Conservation (phyloP, 1,140 invertebrate genomes). For the Pomacea maculata region DNA sequence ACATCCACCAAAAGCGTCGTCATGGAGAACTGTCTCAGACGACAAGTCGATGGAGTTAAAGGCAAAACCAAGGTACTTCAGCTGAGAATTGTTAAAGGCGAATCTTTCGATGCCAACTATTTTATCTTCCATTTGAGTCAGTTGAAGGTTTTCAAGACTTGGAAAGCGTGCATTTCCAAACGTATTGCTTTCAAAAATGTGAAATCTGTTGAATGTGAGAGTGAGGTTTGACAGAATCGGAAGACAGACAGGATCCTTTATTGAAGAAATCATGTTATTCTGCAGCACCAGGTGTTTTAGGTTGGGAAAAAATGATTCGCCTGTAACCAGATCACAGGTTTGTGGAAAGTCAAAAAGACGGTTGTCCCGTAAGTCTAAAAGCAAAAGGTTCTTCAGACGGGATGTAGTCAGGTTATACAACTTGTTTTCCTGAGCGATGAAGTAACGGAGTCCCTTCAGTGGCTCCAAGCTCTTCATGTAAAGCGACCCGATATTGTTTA, state of each 20-base stretch:
- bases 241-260: background rate
- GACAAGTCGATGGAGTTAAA: constrained; percentile 2
- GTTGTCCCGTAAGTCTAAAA: background rate
- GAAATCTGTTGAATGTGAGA: constrained; percentile 2
- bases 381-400: background rate
- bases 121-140: constrained; percentile 8
- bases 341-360: background rate
- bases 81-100: constrained; percentile 12
- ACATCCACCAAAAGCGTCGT: no score
- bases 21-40: background rate
- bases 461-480: constrained; percentile 13
- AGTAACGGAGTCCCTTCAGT: background rate
- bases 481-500: background rate
- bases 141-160: background rate
- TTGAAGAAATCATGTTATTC: background rate
- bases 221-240: background rate
- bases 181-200: background rate
- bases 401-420: background rate
- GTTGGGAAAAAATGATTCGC: background rate
- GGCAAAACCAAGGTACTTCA: background rate
- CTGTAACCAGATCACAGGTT: background rate
- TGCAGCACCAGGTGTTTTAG: background rate
- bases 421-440: background rate
- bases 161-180: constrained; percentile 4
- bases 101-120: background rate